Percentiles rank a stretch among this genome's conserved stretches.
Conservation (phyloP, 2,888 invertebrate species). For the Elmis aenea region DNA sequence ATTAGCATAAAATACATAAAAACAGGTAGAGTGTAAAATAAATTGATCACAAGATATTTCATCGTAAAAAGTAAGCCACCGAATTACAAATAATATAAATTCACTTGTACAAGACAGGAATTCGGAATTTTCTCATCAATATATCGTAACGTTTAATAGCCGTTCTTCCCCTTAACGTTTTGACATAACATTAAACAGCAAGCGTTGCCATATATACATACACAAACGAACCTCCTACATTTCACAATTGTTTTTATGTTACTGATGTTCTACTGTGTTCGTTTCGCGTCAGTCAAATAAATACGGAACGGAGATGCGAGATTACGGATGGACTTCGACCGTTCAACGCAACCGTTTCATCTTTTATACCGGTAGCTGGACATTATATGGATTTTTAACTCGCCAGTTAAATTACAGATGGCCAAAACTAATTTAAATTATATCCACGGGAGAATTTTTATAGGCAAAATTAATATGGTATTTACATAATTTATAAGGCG, state of each 20-base stretch:
- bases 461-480: too few relatives aligned
- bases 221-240: slow-evolving; percentile 19
- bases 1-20: slow-evolving; percentile 39
- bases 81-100: slow-evolving; percentile 25
- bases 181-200: slow-evolving; percentile 36
- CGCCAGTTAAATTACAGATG: slow-evolving; percentile 14
- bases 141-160: slow-evolving; percentile 36
- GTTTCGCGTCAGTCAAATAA: not conserved
- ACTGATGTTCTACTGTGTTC: slow-evolving; percentile 5
- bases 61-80: slow-evolving; percentile 33
- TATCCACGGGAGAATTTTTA: too few relatives aligned
- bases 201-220: slow-evolving; percentile 31
- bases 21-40: slow-evolving; percentile 33
- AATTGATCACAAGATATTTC: slow-evolving; percentile 38
- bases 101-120: slow-evolving; percentile 22
- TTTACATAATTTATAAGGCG: too few relatives aligned
- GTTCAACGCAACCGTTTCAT: slow-evolving; percentile 13
- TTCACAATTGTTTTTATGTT: slow-evolving; percentile 7
- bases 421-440: slow-evolving; percentile 3
- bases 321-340: slow-evolving; percentile 3
- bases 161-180: slow-evolving; percentile 30
- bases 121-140: slow-evolving; percentile 33
- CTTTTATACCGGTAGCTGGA: slow-evolving; percentile 21
- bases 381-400: slow-evolving; percentile 16
- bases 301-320: too few relatives aligned